A percentile compares a stretch with the other conserved stretches of the same genome.
Evolutionary conservation across 2,888 invertebrate genomes (phyloP).

Genomic region (Carpatolechia fugitivella): DNA sequence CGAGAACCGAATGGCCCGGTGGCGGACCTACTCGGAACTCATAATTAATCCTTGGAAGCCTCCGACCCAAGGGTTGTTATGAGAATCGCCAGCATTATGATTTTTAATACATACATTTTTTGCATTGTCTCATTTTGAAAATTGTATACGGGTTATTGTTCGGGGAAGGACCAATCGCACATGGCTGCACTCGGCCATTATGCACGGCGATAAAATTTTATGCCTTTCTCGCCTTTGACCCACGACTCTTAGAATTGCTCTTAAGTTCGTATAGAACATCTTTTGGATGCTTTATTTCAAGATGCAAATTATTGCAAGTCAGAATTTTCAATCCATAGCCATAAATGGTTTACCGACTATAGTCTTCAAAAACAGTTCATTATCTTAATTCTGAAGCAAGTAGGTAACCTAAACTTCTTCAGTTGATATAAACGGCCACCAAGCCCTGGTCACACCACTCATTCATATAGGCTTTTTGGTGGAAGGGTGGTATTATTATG

Average conservation of each 20-base stretch:
- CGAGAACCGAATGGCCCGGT: constrained; percentile 75
- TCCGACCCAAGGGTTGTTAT: constrained; percentile 73
- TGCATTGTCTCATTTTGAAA: constrained; percentile 66
- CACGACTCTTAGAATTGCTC: constrained; percentile 27
- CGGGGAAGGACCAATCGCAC: constrained; percentile 38
- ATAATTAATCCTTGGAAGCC: constrained; percentile 79
- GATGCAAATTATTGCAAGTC: no score
- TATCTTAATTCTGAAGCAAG: no score
- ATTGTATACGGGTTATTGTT: constrained; percentile 62
- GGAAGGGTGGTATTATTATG: no score
- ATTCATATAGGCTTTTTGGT: no score
- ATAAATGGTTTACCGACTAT: no score
- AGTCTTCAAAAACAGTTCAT: no score
- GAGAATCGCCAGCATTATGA: constrained; percentile 70
- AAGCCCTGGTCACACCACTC: no score
- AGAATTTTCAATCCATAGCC: no score
- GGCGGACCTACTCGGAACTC: constrained; percentile 76
- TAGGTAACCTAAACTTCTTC: no score
- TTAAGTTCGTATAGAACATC: neutral
- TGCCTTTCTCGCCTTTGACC: constrained; percentile 49
- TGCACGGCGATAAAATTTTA: constrained; percentile 29
- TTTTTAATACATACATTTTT: constrained; percentile 59
- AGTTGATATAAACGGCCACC: no score
- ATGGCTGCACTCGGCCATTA: constrained; percentile 13
- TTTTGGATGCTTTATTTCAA: no score